A percentile compares a stretch with the other conserved stretches of the same genome.
Conservation (phyloP, 2,888 invertebrate genomes). For the Stenurella melanura region DNA sequence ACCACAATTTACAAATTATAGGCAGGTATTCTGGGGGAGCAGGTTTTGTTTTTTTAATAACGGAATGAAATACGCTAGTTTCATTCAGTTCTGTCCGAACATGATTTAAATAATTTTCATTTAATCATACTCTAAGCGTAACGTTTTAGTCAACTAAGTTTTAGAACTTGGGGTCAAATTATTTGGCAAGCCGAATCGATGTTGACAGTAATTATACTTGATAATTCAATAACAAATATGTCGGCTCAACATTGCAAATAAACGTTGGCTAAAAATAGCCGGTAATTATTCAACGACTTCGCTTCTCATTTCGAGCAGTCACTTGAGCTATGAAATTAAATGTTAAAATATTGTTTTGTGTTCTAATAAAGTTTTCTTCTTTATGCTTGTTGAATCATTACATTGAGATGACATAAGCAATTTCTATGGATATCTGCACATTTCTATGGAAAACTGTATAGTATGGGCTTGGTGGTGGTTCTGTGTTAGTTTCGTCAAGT, state of each 20-base stretch:
- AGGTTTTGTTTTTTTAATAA: too few relatives aligned
- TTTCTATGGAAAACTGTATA: too few relatives aligned
- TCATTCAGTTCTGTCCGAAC: too few relatives aligned
- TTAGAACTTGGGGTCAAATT: slow-evolving; percentile 11
- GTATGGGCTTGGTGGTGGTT: too few relatives aligned
- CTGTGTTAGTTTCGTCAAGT: too few relatives aligned
- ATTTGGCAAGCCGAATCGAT: slow-evolving; percentile 9
- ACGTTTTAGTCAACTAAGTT: background rate
- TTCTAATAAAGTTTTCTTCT: too few relatives aligned
- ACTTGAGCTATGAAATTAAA: background rate
- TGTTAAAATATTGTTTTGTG: background rate
- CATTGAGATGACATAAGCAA: too few relatives aligned
- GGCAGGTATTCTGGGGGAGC: too few relatives aligned
- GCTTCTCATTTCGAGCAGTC: slow-evolving; percentile 6
- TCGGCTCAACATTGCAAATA: slow-evolving; percentile 17
- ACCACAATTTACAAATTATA: too few relatives aligned
- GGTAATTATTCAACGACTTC: slow-evolving; percentile 31
- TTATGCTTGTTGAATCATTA: too few relatives aligned
- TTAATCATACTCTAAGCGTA: background rate
- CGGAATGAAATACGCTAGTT: too few relatives aligned
- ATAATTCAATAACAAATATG: slow-evolving; percentile 26
- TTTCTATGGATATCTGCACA: too few relatives aligned
- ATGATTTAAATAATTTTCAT: background rate
- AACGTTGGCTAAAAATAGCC: slow-evolving; percentile 29
- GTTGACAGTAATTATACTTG: slow-evolving; percentile 22